These are phyloP conservation scores for Eudyptes chrysolophus DNA, from an alignment of 2,113 vertebrate genomes.

Conservation along the genomic window DNA sequence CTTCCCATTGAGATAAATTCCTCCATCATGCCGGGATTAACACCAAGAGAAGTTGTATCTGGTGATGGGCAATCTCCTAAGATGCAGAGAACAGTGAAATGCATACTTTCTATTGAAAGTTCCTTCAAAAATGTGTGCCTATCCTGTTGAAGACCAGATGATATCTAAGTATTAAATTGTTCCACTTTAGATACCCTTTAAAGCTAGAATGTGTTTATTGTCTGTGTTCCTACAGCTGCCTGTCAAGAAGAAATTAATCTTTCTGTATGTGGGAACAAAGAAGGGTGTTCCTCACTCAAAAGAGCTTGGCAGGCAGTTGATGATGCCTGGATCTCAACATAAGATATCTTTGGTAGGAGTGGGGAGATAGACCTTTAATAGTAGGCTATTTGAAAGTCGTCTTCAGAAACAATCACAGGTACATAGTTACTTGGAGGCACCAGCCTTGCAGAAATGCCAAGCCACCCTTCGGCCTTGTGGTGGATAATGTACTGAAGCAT, in stretches of 20 bases:
- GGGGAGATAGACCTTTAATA: background rate
- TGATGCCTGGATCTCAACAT: background rate
- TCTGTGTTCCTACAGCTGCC: background rate
- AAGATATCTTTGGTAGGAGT: background rate
- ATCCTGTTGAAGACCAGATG: background rate
- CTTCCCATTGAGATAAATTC: background rate
- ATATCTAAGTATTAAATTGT: background rate
- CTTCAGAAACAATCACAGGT: background rate
- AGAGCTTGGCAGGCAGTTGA: background rate
- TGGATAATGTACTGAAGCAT: background rate
- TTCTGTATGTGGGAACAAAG: background rate
- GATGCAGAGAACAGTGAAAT: background rate
- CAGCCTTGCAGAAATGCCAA: background rate
- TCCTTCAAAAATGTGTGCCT: background rate
- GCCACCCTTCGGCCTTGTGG: background rate
- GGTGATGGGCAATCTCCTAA: background rate
- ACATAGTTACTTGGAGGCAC: background rate
- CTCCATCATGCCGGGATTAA: background rate
- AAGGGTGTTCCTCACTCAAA: background rate
- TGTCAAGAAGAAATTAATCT: background rate
- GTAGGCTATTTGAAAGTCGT: background rate
- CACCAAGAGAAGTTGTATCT: background rate
- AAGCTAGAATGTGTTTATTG: background rate
- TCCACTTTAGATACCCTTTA: background rate
- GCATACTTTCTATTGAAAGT: background rate